These are phyloP conservation scores for Epizoanthus scotinus DNA, from an alignment of 92 coral and sea anemone genomes.

Conservation along the genomic window DNA sequence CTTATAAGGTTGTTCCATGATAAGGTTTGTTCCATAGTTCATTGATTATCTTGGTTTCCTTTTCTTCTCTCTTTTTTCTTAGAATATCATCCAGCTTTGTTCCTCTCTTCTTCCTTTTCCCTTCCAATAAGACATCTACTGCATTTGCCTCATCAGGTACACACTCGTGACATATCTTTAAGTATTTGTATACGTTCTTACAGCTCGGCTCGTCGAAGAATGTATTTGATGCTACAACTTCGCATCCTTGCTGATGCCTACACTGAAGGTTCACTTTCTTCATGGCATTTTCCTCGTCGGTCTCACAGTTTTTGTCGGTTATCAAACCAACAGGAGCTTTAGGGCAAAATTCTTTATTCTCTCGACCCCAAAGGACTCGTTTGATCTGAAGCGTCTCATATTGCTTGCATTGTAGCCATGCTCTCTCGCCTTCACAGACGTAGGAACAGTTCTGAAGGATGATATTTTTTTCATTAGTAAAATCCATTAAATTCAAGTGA, in stretches of 20 bases:
- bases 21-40: slow-evolving; percentile 78
- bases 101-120: slow-evolving; percentile 85
- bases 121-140: slow-evolving; percentile 72
- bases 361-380: slow-evolving; percentile 97
- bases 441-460: slow-evolving; percentile 84
- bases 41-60: slow-evolving; percentile 61
- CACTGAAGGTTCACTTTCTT: slow-evolving; percentile 90
- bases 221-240: slow-evolving; percentile 93
- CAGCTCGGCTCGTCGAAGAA: slow-evolving; percentile 97
- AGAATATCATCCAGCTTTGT: slow-evolving; percentile 70
- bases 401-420: slow-evolving; percentile 95
- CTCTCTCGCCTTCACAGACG: slow-evolving; percentile 94
- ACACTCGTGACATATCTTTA: slow-evolving; percentile 97
- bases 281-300: slow-evolving; percentile 84
- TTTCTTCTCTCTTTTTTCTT: slow-evolving; percentile 66
- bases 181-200: slow-evolving; percentile 86
- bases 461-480: neutral
- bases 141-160: slow-evolving; percentile 83
- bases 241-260: slow-evolving; percentile 91
- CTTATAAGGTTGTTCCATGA: slow-evolving; percentile 47
- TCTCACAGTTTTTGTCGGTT: slow-evolving; percentile 81
- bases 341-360: slow-evolving; percentile 88
- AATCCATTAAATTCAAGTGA: too few species aligned
- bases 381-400: slow-evolving; percentile 85
- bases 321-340: slow-evolving; percentile 86